Base-by-base conservation (phyloP, 2,113 vertebrate genomes). In the Clarias magur region DNA sequence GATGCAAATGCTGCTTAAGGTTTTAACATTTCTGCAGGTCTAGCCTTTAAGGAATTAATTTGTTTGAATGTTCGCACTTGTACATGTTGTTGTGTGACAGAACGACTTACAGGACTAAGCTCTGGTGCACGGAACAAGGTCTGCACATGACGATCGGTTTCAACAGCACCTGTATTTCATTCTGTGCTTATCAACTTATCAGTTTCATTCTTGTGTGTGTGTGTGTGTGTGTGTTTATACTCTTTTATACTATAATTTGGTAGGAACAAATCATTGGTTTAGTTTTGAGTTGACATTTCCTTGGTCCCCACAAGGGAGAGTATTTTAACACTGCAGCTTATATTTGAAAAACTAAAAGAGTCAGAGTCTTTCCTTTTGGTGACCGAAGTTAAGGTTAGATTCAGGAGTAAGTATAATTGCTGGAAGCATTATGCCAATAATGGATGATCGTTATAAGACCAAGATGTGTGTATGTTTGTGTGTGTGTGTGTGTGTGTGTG, bases 171-270 rank as follows among this genome's bases (percentile, higher is more conserved):
- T 56, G 8, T 59, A 70, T 57, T 62, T 76, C 62, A 60, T 76
- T 76, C 42, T 30, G 57, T n/a, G 73, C 38, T 48, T 75, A 75
- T 23, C 42, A 75, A 38, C 70, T 76, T 62, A 85, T 76, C 83
- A 85, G 70, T 75, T 63, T 85, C 21, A 65, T 23, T 54, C 25
- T 3, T 56, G 27, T 60, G 23, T 82, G 65, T 73, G 67, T 82
- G 30, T 86, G 65, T 87, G 62, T 76, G 42, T 82, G 23, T 53
- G 65, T 53, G 53, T 79, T 38, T 82, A 21, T 75, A 42, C 42
- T 42, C 48, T 48, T 8, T 19, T 75, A 34, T 34, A 34, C 1
- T 72, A 34, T 21, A 38, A 38, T 34, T 34, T 68, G 16, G 16
- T 38, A 72, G 68, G 30, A 42, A 72, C 16, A 72, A 38, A 30